Conservation (phyloP, 1,140 invertebrate species). For the Diachasma alloeum region DNA sequence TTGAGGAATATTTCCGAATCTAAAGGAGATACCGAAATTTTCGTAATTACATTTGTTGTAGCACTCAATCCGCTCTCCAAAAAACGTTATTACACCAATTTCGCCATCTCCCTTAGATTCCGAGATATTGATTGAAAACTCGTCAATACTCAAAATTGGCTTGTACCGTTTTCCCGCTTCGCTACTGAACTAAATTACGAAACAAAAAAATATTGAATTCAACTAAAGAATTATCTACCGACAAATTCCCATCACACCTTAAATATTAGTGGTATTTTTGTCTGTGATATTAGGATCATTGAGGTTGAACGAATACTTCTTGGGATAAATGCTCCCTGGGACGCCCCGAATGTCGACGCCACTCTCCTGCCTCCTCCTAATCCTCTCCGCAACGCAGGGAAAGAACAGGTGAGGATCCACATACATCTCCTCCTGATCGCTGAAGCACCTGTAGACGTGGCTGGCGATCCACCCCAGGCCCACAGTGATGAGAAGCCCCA, state of each 20-base stretch:
- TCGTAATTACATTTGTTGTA: too few species aligned
- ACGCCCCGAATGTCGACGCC: neutral
- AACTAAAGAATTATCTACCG: neutral
- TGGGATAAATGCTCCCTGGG: neutral
- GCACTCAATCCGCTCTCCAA: too few species aligned
- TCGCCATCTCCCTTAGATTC: too few species aligned
- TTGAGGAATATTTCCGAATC: too few species aligned
- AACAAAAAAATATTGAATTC: neutral
- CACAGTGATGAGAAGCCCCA: constrained; percentile 74
- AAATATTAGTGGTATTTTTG: neutral
- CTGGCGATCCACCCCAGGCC: constrained; percentile 74
- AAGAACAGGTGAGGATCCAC: constrained; percentile 72
- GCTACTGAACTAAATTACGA: too few species aligned
- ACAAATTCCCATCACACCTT: neutral
- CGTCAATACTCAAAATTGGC: too few species aligned
- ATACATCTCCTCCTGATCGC: constrained; percentile 36
- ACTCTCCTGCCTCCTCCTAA: constrained; percentile 42
- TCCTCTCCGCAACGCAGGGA: constrained; percentile 66
- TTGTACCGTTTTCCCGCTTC: too few species aligned
- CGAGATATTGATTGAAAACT: too few species aligned
- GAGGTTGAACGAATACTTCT: neutral
- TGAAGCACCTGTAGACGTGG: constrained; percentile 39
- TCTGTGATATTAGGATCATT: neutral
- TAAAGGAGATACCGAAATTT: too few species aligned
- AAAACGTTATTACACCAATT: too few species aligned